Evolutionary conservation across 2,888 invertebrate species (phyloP).

Genomic region (Galerucella calmariensis): DNA sequence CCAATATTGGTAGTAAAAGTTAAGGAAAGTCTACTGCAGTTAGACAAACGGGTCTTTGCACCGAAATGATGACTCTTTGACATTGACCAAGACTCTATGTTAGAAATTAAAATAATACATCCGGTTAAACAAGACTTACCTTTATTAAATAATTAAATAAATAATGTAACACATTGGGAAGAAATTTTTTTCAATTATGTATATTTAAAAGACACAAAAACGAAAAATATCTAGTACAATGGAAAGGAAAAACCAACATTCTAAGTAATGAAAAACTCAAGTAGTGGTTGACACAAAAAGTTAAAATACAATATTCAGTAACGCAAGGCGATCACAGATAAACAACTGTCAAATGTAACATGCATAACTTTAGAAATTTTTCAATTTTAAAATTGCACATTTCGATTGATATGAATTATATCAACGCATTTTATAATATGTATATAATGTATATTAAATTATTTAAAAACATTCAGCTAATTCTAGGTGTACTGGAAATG

Average conservation of each 20-base stretch:
- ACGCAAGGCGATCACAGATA: conserved; percentile 65
- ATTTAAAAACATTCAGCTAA: conserved; percentile 66
- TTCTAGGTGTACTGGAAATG: conserved; percentile 61
- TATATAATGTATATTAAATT: conserved; percentile 66
- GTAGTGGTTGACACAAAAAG: conserved; percentile 53
- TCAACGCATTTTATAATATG: conserved; percentile 65
- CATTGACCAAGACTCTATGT: too few species aligned
- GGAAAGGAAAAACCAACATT: conserved; percentile 56
- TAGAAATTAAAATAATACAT: conserved; percentile 27
- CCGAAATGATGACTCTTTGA: too few species aligned
- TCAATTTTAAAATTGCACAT: conserved; percentile 64
- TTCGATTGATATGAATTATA: conserved; percentile 66
- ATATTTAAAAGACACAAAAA: conserved; percentile 62
- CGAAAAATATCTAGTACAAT: conserved; percentile 62
- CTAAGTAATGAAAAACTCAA: conserved; percentile 21
- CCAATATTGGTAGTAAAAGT: too few species aligned
- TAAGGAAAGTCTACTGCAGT: too few species aligned
- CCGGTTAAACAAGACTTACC: conserved; percentile 47
- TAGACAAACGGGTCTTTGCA: too few species aligned
- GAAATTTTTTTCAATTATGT: conserved; percentile 54
- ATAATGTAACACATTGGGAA: conserved; percentile 49
- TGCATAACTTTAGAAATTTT: conserved; percentile 63
- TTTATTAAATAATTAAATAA: conserved; percentile 49
- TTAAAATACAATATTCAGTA: conserved; percentile 55
- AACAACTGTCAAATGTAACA: conserved; percentile 65